phyloP scores from a whole-genome alignment of 1,140 invertebrate species.

The Drosophila repleta region DNA sequence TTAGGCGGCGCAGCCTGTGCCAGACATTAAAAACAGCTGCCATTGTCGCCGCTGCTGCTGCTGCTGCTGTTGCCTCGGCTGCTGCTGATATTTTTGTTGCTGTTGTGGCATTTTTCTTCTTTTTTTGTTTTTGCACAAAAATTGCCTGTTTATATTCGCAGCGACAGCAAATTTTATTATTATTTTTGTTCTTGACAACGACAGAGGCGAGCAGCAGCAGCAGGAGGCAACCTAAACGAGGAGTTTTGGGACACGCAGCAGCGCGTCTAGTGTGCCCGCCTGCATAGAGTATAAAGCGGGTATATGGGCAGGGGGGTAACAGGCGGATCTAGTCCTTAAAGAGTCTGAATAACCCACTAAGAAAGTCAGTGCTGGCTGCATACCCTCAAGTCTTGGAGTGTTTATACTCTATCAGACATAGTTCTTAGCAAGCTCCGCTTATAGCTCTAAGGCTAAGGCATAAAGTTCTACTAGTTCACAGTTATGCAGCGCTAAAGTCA shows the following conservation, averaged over 20 bases:
- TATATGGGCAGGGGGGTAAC: background rate
- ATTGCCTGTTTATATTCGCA: conserved; percentile 81
- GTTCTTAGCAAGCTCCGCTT: no score
- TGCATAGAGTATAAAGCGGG: background rate
- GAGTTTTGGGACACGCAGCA: background rate
- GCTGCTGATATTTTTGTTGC: conserved; percentile 48
- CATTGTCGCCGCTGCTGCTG: conserved; percentile 36
- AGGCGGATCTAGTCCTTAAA: no score
- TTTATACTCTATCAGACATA: no score
- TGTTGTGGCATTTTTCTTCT: conserved; percentile 71
- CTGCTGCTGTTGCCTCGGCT: conserved; percentile 49
- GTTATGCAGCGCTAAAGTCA: no score
- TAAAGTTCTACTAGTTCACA: no score
- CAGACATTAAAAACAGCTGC: conserved; percentile 80
- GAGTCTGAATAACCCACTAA: no score
- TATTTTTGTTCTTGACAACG: conserved; percentile 79
- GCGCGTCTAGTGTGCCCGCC: conserved; percentile 26
- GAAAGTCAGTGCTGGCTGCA: no score
- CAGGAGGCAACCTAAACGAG: no score
- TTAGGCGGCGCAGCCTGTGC: conserved; percentile 71
- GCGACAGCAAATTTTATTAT: conserved; percentile 81
- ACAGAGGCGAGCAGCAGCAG: conserved; percentile 37
- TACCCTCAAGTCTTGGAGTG: no score
- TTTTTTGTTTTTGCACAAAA: conserved; percentile 75
- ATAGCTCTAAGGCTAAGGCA: no score